phyloP scores from a whole-genome alignment of 2,113 vertebrate genomes.

The Hypomesus transpacificus region DNA sequence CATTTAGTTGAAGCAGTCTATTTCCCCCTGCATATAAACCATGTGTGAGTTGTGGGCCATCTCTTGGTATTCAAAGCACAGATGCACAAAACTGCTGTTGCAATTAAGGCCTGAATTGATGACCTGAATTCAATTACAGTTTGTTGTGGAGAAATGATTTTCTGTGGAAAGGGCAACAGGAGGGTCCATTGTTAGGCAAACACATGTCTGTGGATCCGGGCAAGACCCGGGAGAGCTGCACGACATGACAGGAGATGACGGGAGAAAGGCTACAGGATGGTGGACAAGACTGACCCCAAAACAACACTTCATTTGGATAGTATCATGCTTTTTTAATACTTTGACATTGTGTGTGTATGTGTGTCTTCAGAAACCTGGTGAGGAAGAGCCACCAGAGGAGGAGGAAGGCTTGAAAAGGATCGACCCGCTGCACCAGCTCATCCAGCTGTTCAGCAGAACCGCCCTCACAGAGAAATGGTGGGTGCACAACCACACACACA shows the following conservation, averaged over 20 bases:
- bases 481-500: conserved; percentile 20
- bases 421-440: conserved; percentile 93
- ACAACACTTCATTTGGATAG: too few relatives aligned
- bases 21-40: background rate
- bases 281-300: too few relatives aligned
- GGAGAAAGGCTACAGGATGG: background rate
- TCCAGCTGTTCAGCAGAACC: conserved; percentile 92
- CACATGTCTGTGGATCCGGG: background rate
- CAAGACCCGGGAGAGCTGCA: background rate
- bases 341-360: background rate
- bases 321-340: too few relatives aligned
- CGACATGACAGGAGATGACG: background rate
- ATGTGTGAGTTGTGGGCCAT: background rate
- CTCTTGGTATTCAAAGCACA: background rate
- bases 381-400: conserved; percentile 78
- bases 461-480: conserved; percentile 97
- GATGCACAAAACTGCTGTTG: background rate
- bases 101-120: background rate
- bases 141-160: background rate
- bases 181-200: background rate
- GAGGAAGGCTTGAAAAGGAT: conserved; percentile 83
- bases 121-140: background rate
- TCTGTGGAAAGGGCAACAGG: background rate
- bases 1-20: background rate
- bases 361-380: conserved; percentile 80